Base-by-base conservation (phyloP, 2,888 invertebrate species). In the Charanyca ferruginea region DNA sequence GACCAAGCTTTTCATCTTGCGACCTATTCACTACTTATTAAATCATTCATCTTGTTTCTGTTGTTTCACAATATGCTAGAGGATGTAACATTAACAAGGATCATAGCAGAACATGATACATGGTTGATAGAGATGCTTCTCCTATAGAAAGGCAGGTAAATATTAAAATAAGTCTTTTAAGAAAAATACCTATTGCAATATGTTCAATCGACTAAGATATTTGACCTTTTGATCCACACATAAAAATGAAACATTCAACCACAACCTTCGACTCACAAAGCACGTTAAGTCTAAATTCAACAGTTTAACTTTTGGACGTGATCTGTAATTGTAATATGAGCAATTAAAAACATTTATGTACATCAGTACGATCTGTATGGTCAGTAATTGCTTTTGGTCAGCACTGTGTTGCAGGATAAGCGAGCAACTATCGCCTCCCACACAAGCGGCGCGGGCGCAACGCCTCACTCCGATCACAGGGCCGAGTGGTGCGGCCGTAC, bases 401-500 rank as follows among this genome's bases (percentile, higher is more conserved):
- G 87, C 77, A 77, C 35, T 77, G 60, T 53, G 77, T 51, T 86
- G 88, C 91, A 92, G 93, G 93, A 93, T 90, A 90, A 89, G 89
- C 90, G 85, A 85, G 83, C 84, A 61, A 78, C 70, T 77, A 75
- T 80, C 86, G 87, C 89, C 89, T 85, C 85, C 89, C 89, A 90
- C 90, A 89, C 80, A 57, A 55, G 32, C 58, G 76, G 87, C 87
- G 89, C 90, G 84, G 81, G 91, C 91, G 91, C 90, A 82, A 87
- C 90, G 90, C 91, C 91, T 92, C 94, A 93, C 90, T 93, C 87
- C 77, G 84, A 83, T 79, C 80, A 74, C 88, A 89, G 87, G 85
- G 85, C 85, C 89, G 89, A 88, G 78, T 85, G 88, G 89, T 89
- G 89, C 89, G 90, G 90, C 86, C 89, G 91, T 86, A 81, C 89